A percentile compares a stretch with the other conserved stretches of the same genome.
Conservation (phyloP, 2,888 invertebrate genomes). For the Gymnosoma rotundatum region DNA sequence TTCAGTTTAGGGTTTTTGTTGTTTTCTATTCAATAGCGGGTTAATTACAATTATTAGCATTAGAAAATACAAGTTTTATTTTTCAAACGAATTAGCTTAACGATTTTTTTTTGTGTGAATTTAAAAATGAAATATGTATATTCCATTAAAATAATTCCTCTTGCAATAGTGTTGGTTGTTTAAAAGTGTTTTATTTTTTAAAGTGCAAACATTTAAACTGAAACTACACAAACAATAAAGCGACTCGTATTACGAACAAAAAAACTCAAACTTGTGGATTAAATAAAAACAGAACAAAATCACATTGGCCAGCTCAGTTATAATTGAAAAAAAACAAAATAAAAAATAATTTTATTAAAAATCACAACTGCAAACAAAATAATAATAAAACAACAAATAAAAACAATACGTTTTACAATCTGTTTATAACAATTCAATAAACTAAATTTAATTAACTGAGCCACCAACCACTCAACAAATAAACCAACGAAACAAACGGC, state of each 20-base stretch:
- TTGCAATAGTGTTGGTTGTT: not conserved
- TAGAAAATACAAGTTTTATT: too few species aligned
- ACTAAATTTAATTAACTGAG: constrained; percentile 40
- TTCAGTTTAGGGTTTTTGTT: constrained; percentile 29
- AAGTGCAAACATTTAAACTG: constrained; percentile 33
- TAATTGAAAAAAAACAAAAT: not conserved
- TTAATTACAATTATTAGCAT: constrained; percentile 5
- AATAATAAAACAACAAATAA: constrained; percentile 26
- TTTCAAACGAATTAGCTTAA: not conserved
- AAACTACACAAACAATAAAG: constrained; percentile 20
- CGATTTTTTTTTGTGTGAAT: not conserved
- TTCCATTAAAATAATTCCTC: not conserved
- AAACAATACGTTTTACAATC: not conserved
- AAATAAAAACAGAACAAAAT: not conserved
- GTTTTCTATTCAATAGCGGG: constrained; percentile 19
- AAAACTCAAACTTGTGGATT: constrained; percentile 23
- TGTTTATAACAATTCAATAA: constrained; percentile 18
- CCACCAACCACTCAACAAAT: constrained; percentile 12
- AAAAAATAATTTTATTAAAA: not conserved
- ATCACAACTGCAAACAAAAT: constrained; percentile 9
- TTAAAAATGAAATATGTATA: not conserved
- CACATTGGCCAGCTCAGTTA: not conserved
- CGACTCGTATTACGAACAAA: constrained; percentile 11
- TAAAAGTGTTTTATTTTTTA: constrained; percentile 8
- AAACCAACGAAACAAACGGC: constrained; percentile 17